Evolutionary conservation across 2,888 invertebrate genomes (phyloP), one percentile per base, ranked within the genome.

Genomic region (Cremastinae sp.): DNA sequence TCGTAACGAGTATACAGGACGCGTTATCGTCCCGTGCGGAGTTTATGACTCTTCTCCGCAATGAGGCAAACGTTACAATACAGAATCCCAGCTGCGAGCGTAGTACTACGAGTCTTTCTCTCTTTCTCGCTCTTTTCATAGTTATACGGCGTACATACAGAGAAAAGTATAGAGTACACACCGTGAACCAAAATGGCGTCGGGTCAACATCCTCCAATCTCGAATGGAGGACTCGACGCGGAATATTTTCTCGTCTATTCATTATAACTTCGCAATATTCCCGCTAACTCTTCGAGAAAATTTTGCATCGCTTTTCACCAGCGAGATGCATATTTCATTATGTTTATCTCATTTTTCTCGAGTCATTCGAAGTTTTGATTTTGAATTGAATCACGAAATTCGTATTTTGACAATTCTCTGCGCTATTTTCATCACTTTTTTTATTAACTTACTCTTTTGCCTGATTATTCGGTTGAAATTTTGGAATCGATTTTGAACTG

Each of bases 201-300:
- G 82, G 90, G 90, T 88, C 91, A 91, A 91, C 91, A 91, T 89
- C 82, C 80, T 89, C 90, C 85, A 85, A 85, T 69, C 66, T 47
- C 59, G 8, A 2, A 56, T 47, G 56, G 61, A 68, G 66, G 64
- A 61, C 80, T 78, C 20, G 49, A 22, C 49, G 10, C 47, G 14
- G 28, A 28, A 28, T 28, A 28, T 28, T 28, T 28, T 37, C 65
- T 64, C 39, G 28, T n/a, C 0, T 14, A 16, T 37, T 16, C 14
- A 14, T 47, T 39, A 43, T 28, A 58, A 37, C 56, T 58, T 39
- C 9, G 28, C 49, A 5, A 20, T 56, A 45, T 65, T 90, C 90
- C 90, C 91, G 90, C 90, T 86, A 84, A 87, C 90, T 69, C 75
- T 61, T 62, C 79, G 47, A 3, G 2, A n/a, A 28, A 55, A 61